phyloP scores from a whole-genome alignment of 2,797 vertebrate genomes.

The Strix occidentalis region DNA sequence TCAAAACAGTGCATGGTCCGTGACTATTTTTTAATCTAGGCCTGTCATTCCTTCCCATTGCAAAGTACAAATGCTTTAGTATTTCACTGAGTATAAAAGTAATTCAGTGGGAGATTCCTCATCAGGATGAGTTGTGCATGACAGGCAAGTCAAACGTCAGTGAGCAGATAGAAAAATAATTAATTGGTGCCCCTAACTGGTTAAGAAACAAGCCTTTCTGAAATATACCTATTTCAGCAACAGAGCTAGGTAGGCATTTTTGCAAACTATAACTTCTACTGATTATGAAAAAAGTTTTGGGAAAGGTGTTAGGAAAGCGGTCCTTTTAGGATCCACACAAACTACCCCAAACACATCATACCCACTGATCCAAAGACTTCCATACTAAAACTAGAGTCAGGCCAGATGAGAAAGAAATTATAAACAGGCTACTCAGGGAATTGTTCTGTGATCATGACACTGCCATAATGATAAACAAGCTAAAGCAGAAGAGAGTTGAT shows the following conservation, averaged over 20 bases:
- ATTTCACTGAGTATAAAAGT: not conserved
- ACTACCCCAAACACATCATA: not conserved
- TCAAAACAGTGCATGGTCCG: not conserved
- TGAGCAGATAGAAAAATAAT: not conserved
- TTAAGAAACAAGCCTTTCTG: not conserved
- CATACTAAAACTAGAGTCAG: not conserved
- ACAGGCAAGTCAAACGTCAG: not conserved
- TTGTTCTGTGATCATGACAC: not conserved
- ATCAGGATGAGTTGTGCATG: not conserved
- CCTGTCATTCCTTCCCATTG: accelerated
- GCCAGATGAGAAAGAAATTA: not conserved
- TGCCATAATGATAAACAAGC: not conserved
- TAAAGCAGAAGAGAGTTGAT: not conserved
- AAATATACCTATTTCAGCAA: not conserved
- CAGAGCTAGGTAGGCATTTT: not conserved
- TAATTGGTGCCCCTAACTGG: not conserved
- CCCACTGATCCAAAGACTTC: not conserved
- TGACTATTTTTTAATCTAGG: not conserved
- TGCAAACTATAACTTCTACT: not conserved
- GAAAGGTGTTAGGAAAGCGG: not conserved
- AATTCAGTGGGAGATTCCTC: not conserved
- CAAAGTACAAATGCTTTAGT: not conserved
- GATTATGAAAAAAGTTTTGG: not conserved
- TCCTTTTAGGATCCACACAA: not conserved
- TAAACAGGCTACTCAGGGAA: not conserved